phyloP scores from a whole-genome alignment of 1,140 invertebrate species.

The Orussus abietinus region DNA sequence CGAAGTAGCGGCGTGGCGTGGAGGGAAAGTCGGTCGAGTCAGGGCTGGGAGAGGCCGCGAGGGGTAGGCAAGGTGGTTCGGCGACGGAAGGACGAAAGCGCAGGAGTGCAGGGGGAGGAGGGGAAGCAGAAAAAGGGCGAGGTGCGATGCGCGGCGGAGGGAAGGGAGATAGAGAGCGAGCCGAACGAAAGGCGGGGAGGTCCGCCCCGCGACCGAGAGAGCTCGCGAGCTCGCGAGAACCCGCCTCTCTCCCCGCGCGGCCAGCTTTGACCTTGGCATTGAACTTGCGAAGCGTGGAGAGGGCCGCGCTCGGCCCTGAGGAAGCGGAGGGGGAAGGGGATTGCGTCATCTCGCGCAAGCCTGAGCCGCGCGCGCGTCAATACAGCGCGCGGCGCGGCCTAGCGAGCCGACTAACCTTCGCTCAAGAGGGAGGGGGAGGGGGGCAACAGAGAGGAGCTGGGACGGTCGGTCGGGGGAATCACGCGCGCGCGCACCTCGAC shows the following conservation, averaged over 20 bases:
- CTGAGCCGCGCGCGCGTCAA: slow-evolving; percentile 39
- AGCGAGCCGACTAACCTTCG: slow-evolving; percentile 27
- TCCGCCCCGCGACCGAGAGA: slow-evolving; percentile 26
- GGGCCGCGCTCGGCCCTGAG: slow-evolving; percentile 4
- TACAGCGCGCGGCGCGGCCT: slow-evolving; percentile 34
- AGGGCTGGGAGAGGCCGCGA: slow-evolving; percentile 2
- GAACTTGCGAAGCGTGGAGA: slow-evolving; percentile 36
- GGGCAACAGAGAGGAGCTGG: background rate
- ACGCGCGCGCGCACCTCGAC: too few species aligned
- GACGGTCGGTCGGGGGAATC: background rate
- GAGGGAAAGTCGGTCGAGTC: background rate
- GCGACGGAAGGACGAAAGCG: slow-evolving; percentile 6
- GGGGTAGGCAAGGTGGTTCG: slow-evolving; percentile 5
- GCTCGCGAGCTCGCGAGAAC: too few species aligned
- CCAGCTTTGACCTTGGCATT: slow-evolving; percentile 50
- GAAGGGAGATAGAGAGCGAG: slow-evolving; percentile 9
- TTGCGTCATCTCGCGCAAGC: slow-evolving; percentile 49
- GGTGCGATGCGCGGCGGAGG: slow-evolving; percentile 7
- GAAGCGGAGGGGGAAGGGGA: slow-evolving; percentile 17
- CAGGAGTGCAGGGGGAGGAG: background rate
- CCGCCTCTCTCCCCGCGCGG: too few species aligned
- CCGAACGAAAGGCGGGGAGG: slow-evolving; percentile 16
- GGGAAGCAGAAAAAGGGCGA: slow-evolving; percentile 5
- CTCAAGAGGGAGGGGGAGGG: slow-evolving; percentile 4
- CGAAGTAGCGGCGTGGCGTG: too few species aligned